A percentile compares a stretch with the other conserved stretches of the same genome.
Evolutionary conservation across 2,113 vertebrate species (phyloP).

Genomic region (Taurulus bubalis): DNA sequence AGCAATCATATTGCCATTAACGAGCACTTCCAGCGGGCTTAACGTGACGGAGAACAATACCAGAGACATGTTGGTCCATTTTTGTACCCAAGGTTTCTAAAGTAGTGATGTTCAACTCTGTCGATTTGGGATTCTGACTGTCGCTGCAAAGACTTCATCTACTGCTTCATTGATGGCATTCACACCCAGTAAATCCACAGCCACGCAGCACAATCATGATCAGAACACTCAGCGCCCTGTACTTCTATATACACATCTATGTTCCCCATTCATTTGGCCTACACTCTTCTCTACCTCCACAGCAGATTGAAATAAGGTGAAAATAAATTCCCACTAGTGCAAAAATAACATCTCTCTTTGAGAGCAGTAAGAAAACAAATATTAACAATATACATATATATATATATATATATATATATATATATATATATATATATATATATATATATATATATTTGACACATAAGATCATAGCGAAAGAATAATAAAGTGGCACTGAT

Average conservation of each 20-base stretch:
- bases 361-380: slow-evolving; percentile 66
- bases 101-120: neutral
- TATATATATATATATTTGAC: slow-evolving; percentile 50
- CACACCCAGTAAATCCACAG: slow-evolving; percentile 47
- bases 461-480: slow-evolving; percentile 37
- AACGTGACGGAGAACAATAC: slow-evolving; percentile 21
- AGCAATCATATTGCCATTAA: slow-evolving; percentile 23
- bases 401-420: slow-evolving; percentile 19
- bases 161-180: slow-evolving; percentile 41
- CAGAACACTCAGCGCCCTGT: slow-evolving; percentile 10
- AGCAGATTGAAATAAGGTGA: slow-evolving; percentile 62
- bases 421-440: slow-evolving; percentile 19
- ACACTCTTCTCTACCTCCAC: slow-evolving; percentile 4
- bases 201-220: slow-evolving; percentile 33
- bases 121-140: slow-evolving; percentile 56
- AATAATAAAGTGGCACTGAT: slow-evolving; percentile 71
- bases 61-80: slow-evolving; percentile 52
- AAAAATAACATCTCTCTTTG: slow-evolving; percentile 73
- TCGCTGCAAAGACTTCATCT: slow-evolving; percentile 29
- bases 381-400: slow-evolving; percentile 37
- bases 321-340: slow-evolving; percentile 74
- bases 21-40: slow-evolving; percentile 15
- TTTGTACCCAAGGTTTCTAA: slow-evolving; percentile 3
- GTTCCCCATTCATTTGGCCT: slow-evolving; percentile 46
- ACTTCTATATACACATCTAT: slow-evolving; percentile 12